Percentiles rank a stretch among this genome's conserved stretches.
Evolutionary conservation across 35 echinoderm and acorn worm genomes (phyloP).

Genomic region (Ophiothrix spiculata): DNA sequence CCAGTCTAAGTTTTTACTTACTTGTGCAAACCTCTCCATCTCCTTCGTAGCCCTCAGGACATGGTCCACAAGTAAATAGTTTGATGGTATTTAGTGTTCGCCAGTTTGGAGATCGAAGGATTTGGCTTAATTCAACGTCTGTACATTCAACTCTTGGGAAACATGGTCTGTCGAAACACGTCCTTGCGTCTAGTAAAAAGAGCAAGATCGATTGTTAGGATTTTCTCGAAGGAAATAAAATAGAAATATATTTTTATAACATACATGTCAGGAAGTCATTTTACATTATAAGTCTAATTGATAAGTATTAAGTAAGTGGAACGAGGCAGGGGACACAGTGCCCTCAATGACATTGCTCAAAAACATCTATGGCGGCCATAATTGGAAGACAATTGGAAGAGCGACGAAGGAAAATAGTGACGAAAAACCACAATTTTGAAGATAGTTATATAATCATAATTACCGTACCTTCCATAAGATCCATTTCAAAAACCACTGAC

Average conservation of each 20-base stretch:
- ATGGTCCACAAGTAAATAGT: constrained; percentile 31
- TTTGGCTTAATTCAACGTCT: constrained; percentile 21
- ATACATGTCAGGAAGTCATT: neutral
- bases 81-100: constrained; percentile 5
- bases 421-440: too few relatives aligned
- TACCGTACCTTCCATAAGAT: too few relatives aligned
- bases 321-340: too few relatives aligned
- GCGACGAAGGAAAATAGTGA: too few relatives aligned
- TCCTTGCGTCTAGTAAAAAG: constrained; percentile 35
- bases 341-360: too few relatives aligned
- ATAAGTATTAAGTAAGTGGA: too few relatives aligned
- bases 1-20: too few relatives aligned
- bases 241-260: neutral
- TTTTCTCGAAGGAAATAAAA: neutral
- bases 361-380: too few relatives aligned
- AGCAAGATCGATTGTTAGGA: neutral
- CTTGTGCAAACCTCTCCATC: constrained; percentile 36
- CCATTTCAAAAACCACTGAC: too few relatives aligned
- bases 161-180: constrained; percentile 63
- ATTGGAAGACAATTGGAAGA: too few relatives aligned
- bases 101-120: neutral
- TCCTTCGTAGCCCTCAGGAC: constrained; percentile 37
- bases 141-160: constrained; percentile 62
- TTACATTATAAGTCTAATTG: too few relatives aligned
- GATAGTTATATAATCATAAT: too few relatives aligned